Evolutionary conservation across 2,888 invertebrate genomes (phyloP).

Genomic region (Serripes groenlandicus): DNA sequence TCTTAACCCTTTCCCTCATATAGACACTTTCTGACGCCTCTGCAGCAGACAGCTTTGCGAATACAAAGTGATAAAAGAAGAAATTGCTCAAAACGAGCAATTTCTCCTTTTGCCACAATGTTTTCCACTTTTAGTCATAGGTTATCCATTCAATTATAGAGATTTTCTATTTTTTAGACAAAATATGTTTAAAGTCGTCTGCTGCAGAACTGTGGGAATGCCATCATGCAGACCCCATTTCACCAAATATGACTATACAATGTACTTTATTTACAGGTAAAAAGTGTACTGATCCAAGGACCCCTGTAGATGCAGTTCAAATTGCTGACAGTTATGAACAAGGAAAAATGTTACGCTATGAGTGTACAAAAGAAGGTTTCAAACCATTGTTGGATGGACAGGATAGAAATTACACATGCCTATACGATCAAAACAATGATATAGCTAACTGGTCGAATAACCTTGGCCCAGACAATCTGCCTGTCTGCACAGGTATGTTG

Average conservation of each 20-base stretch:
- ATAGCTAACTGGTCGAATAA: constrained; percentile 65
- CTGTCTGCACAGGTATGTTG: constrained; percentile 66
- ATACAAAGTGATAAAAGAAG: too few species aligned
- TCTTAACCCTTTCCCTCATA: too few species aligned
- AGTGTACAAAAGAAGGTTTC: constrained; percentile 70
- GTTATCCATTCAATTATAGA: too few species aligned
- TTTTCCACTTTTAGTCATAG: not conserved
- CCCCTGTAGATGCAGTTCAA: constrained; percentile 72
- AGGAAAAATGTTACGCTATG: constrained; percentile 65
- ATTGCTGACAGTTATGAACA: constrained; percentile 70
- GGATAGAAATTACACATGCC: constrained; percentile 60
- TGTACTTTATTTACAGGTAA: constrained; percentile 55
- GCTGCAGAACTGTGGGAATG: too few species aligned
- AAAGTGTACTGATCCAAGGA: constrained; percentile 75
- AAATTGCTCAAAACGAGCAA: not conserved
- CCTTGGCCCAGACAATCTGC: constrained; percentile 36
- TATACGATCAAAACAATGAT: constrained; percentile 26
- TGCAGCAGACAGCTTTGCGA: too few species aligned
- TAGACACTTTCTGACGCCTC: too few species aligned
- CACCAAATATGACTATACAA: not conserved
- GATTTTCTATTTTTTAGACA: too few species aligned
- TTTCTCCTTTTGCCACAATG: not conserved
- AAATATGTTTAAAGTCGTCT: too few species aligned
- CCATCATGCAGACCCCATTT: not conserved
- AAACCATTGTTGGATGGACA: constrained; percentile 16